Conservation (phyloP, 1,140 invertebrate species). For the Zaprionus nigranus region DNA sequence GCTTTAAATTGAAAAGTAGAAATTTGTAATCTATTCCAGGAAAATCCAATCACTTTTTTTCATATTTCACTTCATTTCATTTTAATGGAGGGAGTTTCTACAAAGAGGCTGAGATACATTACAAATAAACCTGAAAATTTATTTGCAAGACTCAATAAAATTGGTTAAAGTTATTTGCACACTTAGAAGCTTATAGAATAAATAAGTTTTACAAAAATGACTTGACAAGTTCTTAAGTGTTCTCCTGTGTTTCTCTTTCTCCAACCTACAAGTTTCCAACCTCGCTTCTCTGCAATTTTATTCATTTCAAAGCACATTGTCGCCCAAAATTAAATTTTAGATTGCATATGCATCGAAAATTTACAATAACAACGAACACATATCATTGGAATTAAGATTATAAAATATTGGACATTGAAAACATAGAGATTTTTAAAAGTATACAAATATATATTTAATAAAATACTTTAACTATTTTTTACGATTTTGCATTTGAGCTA, state of each 20-base stretch:
- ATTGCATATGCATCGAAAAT: slow-evolving; percentile 49
- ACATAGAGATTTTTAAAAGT: slow-evolving; percentile 78
- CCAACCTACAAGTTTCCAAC: slow-evolving; percentile 6
- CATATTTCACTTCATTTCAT: slow-evolving; percentile 42
- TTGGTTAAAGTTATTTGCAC: slow-evolving; percentile 43
- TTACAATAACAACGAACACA: slow-evolving; percentile 65
- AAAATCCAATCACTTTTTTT: slow-evolving; percentile 75
- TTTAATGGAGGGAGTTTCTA: slow-evolving; percentile 71
- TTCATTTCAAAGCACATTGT: not conserved
- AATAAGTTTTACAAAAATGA: slow-evolving; percentile 57
- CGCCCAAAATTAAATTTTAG: slow-evolving; percentile 41
- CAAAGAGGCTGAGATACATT: slow-evolving; percentile 61
- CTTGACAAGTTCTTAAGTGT: slow-evolving; percentile 40
- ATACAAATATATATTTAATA: slow-evolving; percentile 56
- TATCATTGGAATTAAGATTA: slow-evolving; percentile 60
- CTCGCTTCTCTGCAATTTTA: slow-evolving; percentile 2
- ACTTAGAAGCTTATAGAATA: slow-evolving; percentile 58
- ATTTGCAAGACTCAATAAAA: slow-evolving; percentile 44
- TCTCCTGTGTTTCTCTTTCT: slow-evolving; percentile 9
- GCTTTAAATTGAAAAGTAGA: slow-evolving; percentile 79
- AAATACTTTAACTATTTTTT: slow-evolving; percentile 59
- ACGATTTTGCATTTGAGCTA: slow-evolving; percentile 50
- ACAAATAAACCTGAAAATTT: slow-evolving; percentile 49
- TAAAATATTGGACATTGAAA: slow-evolving; percentile 76
- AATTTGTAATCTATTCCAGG: slow-evolving; percentile 73